Base-by-base conservation (phyloP, 2,797 vertebrate genomes). In the Danio kyathit region DNA sequence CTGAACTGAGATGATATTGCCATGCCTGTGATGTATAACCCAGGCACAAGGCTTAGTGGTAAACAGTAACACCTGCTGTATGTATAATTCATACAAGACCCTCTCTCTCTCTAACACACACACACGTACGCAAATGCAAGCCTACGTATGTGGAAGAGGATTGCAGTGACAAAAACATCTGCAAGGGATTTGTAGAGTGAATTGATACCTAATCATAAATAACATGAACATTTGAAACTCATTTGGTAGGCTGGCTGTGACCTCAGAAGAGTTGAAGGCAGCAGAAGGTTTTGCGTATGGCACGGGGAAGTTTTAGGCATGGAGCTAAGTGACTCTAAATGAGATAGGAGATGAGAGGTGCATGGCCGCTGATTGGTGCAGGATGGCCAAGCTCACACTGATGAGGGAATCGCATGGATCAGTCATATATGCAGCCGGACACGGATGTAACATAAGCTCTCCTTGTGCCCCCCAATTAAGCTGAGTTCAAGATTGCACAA, bases 191-290 rank as follows among this genome's bases (percentile, higher is more conserved):
- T 94, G 92, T 94, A 92, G 90, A 90, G 90, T 91, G 90, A 94
- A 90, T 92, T 93, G 92, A 94, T 93, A 92, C 90, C 89, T 91
- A 91, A 93, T 93, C 93, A 94, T 94, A 94, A 94, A 93, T 94
- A 94, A 94, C 88, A 88, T 83, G 89, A 93, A 92, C 92, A 92
- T 94, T 94, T 90, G 91, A 93, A 93, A 94, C 92, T 92, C 83
- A 93, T 94, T 94, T 93, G 84, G 79, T 83, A 89, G 87, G 88
- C 88, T 90, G 90, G 91, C 87, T 86, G 88, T 87, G 89, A 85
- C 85, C 83, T 72, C 52, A 49, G 79, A 86, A 65, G 38, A 79
- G 60, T 14, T 74, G 66, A 84, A 76, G 60, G 51, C n/a, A 76
- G 59, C 38, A 49, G 29, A n/a, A 59, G n/a, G 41, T 12, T 79